Evolutionary conservation across 92 coral and sea anemone species (phyloP).

Genomic region (Meandrina meandrites): DNA sequence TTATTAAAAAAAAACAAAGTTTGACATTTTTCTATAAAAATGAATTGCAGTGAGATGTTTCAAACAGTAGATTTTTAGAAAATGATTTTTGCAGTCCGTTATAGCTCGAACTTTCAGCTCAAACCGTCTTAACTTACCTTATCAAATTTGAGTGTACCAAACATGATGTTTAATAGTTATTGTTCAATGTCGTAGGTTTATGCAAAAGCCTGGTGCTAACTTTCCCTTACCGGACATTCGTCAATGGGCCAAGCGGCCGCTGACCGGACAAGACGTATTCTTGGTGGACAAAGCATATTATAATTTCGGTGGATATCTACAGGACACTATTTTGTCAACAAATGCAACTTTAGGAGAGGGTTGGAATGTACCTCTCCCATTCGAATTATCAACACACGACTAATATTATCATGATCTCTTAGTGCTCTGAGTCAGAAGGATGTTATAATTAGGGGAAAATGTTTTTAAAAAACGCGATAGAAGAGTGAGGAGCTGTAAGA

Average conservation of each 20-base stretch:
- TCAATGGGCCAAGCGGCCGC: constrained; percentile 34
- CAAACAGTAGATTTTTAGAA: background rate
- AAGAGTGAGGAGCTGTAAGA: background rate
- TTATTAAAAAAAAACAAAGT: too few relatives aligned
- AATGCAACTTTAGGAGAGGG: background rate
- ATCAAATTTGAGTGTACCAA: background rate
- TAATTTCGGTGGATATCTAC: constrained; percentile 29
- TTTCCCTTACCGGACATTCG: background rate
- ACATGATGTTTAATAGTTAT: too few relatives aligned
- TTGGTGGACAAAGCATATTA: constrained; percentile 37
- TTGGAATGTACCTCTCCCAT: constrained; percentile 6
- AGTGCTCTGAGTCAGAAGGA: too few relatives aligned
- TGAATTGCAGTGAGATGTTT: too few relatives aligned
- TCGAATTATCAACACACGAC: too few relatives aligned
- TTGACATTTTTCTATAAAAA: too few relatives aligned
- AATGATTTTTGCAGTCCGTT: too few relatives aligned
- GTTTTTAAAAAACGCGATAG: too few relatives aligned
- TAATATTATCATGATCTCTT: too few relatives aligned
- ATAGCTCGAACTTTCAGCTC: too few relatives aligned
- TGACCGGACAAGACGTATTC: constrained; percentile 18
- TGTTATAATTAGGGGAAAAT: too few relatives aligned
- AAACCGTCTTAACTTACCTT: too few relatives aligned
- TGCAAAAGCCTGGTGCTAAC: constrained; percentile 30
- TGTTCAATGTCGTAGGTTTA: background rate
- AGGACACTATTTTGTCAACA: constrained; percentile 1